A percentile compares a stretch with the other conserved stretches of the same genome.
Evolutionary conservation across 2,888 invertebrate genomes (phyloP).

Genomic region (Morpho deidamia): DNA sequence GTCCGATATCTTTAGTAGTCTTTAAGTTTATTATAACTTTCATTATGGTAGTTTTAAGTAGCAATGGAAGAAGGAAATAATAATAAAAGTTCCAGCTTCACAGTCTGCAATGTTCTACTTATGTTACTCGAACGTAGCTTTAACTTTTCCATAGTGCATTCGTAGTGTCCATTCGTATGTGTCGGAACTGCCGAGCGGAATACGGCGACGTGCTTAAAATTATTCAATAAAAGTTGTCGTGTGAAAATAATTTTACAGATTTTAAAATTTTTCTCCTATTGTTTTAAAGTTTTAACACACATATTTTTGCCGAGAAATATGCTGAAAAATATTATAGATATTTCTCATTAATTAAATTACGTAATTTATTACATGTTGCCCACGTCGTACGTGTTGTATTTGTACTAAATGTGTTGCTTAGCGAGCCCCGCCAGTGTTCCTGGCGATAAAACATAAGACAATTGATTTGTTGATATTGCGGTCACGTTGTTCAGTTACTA

Average conservation of each 20-base stretch:
- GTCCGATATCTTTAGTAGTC: background rate
- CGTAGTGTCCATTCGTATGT: slow-evolving; percentile 36
- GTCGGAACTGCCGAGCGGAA: slow-evolving; percentile 31
- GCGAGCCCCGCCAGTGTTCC: slow-evolving; percentile 36
- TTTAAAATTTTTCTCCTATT: too few species aligned
- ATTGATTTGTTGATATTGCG: slow-evolving; percentile 74
- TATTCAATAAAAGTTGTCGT: slow-evolving; percentile 10
- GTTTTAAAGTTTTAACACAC: background rate
- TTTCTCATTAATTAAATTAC: slow-evolving; percentile 10
- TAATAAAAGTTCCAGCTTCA: slow-evolving; percentile 26
- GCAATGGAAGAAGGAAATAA: slow-evolving; percentile 18
- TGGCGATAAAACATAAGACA: slow-evolving; percentile 64
- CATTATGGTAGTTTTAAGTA: slow-evolving; percentile 14
- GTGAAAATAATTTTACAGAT: background rate
- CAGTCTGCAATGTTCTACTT: slow-evolving; percentile 26
- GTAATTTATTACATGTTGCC: slow-evolving; percentile 10
- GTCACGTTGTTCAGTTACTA: slow-evolving; percentile 75
- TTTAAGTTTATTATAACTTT: slow-evolving; percentile 7
- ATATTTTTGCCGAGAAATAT: background rate
- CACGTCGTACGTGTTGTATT: slow-evolving; percentile 21
- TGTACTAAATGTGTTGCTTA: slow-evolving; percentile 40
- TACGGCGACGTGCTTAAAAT: slow-evolving; percentile 32
- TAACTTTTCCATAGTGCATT: slow-evolving; percentile 31
- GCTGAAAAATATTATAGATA: too few species aligned
- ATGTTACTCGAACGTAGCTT: slow-evolving; percentile 31